A percentile compares a stretch with the other conserved stretches of the same genome.
Conservation (phyloP, 2,888 invertebrate genomes). For the Tinea trinotella region DNA sequence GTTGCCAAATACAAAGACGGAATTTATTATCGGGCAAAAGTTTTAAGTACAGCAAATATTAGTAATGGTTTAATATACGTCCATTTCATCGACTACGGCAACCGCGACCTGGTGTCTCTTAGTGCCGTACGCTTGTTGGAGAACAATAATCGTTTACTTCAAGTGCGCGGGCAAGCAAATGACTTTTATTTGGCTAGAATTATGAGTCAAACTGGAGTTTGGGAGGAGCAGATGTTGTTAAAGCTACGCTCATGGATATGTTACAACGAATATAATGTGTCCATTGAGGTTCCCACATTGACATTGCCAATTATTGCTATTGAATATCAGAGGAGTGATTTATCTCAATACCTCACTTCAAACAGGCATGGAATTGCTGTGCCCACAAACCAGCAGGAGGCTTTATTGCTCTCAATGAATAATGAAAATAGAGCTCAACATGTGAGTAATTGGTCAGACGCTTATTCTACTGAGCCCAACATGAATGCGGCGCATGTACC, state of each 20-base stretch:
- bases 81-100: conserved; percentile 80
- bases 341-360: conserved; percentile 55
- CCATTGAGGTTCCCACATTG: conserved; percentile 48
- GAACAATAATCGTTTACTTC: conserved; percentile 58
- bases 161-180: conserved; percentile 71
- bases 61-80: conserved; percentile 72
- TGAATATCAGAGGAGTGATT: conserved; percentile 60
- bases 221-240: conserved; percentile 62
- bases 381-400: conserved; percentile 62
- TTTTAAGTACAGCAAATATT: conserved; percentile 59
- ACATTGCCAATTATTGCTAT: conserved; percentile 54
- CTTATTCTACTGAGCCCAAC: not conserved
- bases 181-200: conserved; percentile 74
- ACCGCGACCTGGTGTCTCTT: conserved; percentile 72
- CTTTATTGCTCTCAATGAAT: conserved; percentile 36
- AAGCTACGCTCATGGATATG: conserved; percentile 56
- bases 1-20: conserved; percentile 79
- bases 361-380: conserved; percentile 59
- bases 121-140: conserved; percentile 73
- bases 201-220: conserved; percentile 60
- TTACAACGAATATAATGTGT: conserved; percentile 51
- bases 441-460: conserved; percentile 6
- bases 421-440: conserved; percentile 24
- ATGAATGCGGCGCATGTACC: conserved; percentile 53
- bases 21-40: conserved; percentile 76